Evolutionary conservation across 2,888 invertebrate species (phyloP).

Genomic region (Nymphalis urticae): DNA sequence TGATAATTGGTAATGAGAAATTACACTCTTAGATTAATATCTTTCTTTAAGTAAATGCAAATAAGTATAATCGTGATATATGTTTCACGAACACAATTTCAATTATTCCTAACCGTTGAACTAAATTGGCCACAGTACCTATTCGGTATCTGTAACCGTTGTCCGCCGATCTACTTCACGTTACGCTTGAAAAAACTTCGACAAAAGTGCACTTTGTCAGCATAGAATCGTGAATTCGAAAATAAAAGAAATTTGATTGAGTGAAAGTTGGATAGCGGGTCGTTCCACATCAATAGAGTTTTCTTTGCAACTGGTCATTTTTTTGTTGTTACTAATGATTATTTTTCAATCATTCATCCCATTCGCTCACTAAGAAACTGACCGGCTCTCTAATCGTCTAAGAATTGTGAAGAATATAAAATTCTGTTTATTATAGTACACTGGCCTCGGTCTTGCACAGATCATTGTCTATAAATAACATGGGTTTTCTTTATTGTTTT

Average conservation of each 20-base stretch:
- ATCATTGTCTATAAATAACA: no score
- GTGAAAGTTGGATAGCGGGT: slow-evolving; percentile 18
- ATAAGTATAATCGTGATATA: no score
- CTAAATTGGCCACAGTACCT: background rate
- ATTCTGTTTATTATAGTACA: no score
- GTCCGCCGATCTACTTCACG: background rate
- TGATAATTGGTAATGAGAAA: no score
- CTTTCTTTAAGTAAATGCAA: no score
- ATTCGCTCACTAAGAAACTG: no score
- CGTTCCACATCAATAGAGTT: slow-evolving; percentile 20
- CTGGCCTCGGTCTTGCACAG: no score
- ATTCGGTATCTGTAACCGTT: background rate
- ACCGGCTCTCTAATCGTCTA: no score
- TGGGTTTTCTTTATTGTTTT: no score
- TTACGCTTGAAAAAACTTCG: slow-evolving; percentile 10
- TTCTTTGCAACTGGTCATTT: background rate
- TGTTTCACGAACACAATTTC: background rate
- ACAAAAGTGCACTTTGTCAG: slow-evolving; percentile 10
- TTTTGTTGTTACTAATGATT: background rate
- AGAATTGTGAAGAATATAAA: no score
- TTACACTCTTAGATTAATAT: no score
- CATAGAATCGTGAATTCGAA: slow-evolving; percentile 5
- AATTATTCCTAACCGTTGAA: background rate
- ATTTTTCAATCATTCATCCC: no score
- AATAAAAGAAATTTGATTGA: slow-evolving; percentile 18